Base-by-base conservation (phyloP, 1,140 invertebrate species). In the Leptopilina boulardi region DNA sequence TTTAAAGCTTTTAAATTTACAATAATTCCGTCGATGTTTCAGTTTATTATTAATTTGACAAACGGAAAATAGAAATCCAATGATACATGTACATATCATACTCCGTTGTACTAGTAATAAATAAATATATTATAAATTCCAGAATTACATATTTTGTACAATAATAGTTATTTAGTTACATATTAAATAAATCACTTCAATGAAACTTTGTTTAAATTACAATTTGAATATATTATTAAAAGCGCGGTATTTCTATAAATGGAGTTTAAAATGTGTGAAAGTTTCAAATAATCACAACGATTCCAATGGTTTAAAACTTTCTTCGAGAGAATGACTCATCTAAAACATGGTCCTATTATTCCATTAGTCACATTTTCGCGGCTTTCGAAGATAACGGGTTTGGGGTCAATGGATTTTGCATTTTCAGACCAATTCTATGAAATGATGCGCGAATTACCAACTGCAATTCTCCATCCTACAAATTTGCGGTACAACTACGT, bases 381-480 rank as follows among this genome's bases (percentile, higher is more conserved):
- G 59, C 59, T 66, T 66, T 30, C 23, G 15, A 30, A 66, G 23
- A 30, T 34, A 34, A 66, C 23, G 6, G 59, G 23, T 11, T 30
- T 30, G 5, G 23, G 11, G 30, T 34, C 10, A 72, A 70, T 66
- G 51, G 71, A 72, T 79, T 82, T 82, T 76, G 76, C 75, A 82
- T 82, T 81, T 81, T 81, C 80, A 70, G 26, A 75, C 42, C 77
- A 54, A 81, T 81, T 82, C 75, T 70, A 59, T 71, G 77, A 75
- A 75, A 66, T 70, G 77, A 66, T 30, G 75, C 75, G 18, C 5
- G 41, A 44, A 71, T 73, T 72, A 75, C 76, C 80, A 75, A 79
- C 77, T 59, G 74, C 77, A 79, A 82, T 79, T 79, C 73, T 54
- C 72, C 75, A 66, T 18, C 5, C 59, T 66, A 66, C 26, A n/a